Evolutionary conservation across 2,113 vertebrate genomes (phyloP).

Genomic region (Cromileptes altivelis): DNA sequence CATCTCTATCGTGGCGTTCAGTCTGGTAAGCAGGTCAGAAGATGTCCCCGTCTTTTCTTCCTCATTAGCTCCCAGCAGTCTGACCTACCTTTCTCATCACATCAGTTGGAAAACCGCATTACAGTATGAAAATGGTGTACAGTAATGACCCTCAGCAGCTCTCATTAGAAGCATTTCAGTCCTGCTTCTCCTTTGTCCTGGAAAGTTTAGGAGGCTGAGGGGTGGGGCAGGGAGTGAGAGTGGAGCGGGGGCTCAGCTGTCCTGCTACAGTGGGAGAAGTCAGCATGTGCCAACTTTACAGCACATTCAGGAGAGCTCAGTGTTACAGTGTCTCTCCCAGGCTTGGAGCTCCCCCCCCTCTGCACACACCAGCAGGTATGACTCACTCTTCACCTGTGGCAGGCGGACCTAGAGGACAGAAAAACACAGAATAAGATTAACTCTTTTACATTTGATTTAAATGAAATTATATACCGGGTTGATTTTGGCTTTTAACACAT

Average conservation of each 20-base stretch:
- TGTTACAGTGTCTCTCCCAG: slow-evolving; percentile 59
- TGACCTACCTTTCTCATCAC: neutral
- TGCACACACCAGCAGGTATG: slow-evolving; percentile 78
- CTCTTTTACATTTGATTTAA: neutral
- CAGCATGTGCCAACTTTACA: neutral
- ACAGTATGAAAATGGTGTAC: neutral
- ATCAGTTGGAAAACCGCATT: neutral
- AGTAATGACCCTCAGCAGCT: neutral
- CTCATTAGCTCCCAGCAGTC: neutral
- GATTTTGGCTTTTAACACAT: neutral
- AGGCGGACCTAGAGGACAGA: slow-evolving; percentile 56
- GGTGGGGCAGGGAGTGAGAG: neutral
- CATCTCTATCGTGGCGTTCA: neutral
- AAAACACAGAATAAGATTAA: neutral
- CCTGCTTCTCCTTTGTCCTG: neutral
- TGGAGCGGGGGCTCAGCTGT: neutral
- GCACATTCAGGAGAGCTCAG: slow-evolving; percentile 62
- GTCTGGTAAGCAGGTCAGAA: slow-evolving; percentile 15
- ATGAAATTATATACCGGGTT: too few species aligned
- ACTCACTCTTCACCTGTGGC: slow-evolving; percentile 76
- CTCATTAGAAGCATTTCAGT: neutral
- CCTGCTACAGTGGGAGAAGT: slow-evolving; percentile 11
- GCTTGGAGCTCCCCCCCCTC: slow-evolving; percentile 49
- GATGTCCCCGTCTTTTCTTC: slow-evolving; percentile 31
- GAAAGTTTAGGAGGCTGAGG: neutral